Evolutionary conservation across 2,797 vertebrate species (phyloP).

Genomic region (Galago senegalensis): DNA sequence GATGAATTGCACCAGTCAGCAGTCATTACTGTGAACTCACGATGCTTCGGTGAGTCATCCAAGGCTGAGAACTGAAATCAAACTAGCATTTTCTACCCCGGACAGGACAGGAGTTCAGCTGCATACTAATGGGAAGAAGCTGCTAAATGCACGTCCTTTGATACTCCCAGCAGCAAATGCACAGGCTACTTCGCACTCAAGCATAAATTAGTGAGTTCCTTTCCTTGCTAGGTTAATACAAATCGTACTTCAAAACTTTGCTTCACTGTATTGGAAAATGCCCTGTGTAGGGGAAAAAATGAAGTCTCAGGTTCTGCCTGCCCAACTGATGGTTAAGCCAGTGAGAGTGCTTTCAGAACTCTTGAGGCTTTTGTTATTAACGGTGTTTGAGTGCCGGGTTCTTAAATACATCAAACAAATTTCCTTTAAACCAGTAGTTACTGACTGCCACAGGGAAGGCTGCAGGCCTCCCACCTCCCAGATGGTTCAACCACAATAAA

Average conservation of each 20-base stretch:
- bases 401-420: slow-evolving; percentile 79
- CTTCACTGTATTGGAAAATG: slow-evolving; percentile 25
- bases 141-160: not conserved
- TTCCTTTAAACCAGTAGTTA: slow-evolving; percentile 85
- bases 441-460: slow-evolving; percentile 85
- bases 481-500: slow-evolving; percentile 87
- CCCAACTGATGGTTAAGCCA: not conserved
- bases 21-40: slow-evolving; percentile 12
- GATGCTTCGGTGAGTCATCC: slow-evolving; percentile 73
- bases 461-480: slow-evolving; percentile 89
- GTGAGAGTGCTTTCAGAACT: not conserved
- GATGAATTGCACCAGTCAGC: not conserved
- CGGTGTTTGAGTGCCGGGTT: slow-evolving; percentile 53
- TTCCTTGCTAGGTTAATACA: not conserved
- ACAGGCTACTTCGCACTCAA: not conserved
- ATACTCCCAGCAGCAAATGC: slow-evolving; percentile 23
- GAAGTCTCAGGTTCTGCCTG: not conserved
- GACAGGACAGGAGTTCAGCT: not conserved
- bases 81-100: not conserved
- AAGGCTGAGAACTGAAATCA: not conserved
- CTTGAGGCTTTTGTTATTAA: slow-evolving; percentile 37
- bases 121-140: not conserved
- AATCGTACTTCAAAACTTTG: slow-evolving; percentile 48
- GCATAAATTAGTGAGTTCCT: not conserved
- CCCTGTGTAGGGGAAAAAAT: not conserved